A percentile compares a stretch with the other conserved stretches of the same genome.
These are phyloP conservation scores for Heteromormyrus szaboi DNA, from an alignment of 2,797 vertebrate species.

Conservation along the genomic window DNA sequence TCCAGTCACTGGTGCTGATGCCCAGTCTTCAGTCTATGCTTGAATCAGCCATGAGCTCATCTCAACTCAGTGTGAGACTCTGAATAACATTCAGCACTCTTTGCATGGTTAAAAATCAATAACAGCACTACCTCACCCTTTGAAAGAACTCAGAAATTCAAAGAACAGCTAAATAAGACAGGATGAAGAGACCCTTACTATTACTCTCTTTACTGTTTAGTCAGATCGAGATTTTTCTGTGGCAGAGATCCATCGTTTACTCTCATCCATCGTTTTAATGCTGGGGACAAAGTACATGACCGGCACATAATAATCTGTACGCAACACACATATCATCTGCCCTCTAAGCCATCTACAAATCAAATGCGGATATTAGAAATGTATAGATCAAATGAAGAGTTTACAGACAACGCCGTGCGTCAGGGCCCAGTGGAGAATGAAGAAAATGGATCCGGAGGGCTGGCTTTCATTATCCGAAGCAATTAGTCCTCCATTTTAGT, in stretches of 20 bases:
- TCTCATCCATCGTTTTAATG: not conserved
- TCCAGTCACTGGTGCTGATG: not conserved
- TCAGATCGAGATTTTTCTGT: not conserved
- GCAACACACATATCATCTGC: not conserved
- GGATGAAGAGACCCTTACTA: not conserved
- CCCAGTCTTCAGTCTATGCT: not conserved
- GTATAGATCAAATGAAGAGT: not conserved
- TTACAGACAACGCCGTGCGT: not conserved
- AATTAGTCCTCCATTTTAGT: conserved; percentile 21
- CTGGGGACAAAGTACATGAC: not conserved
- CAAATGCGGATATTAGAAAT: not conserved
- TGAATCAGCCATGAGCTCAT: not conserved
- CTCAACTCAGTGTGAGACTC: not conserved
- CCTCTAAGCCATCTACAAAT: not conserved
- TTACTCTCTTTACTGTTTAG: not conserved
- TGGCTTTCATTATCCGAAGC: conserved; percentile 15
- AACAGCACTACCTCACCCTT: not conserved
- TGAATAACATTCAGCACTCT: not conserved
- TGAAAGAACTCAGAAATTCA: not conserved
- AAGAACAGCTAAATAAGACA: not conserved
- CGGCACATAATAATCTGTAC: not conserved
- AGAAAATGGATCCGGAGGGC: conserved; percentile 9
- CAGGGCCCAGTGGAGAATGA: not conserved
- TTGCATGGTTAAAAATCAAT: not conserved
- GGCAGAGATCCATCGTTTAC: not conserved